phyloP scores from a whole-genome alignment of 2,888 invertebrate genomes.

The Malachius bipustulatus region DNA sequence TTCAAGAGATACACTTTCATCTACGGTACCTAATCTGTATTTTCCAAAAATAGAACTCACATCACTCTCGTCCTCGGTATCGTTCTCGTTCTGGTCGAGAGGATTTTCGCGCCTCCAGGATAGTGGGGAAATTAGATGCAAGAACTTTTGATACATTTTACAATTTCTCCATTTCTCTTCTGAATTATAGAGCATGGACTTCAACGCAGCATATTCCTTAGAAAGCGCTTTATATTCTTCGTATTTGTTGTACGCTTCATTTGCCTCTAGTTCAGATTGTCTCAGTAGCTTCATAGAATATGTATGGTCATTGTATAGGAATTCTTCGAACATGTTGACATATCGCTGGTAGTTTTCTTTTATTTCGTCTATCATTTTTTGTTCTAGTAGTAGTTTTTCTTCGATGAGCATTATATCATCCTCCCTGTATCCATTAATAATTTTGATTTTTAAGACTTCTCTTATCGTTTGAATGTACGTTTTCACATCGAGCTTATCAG shows the following conservation, averaged over 20 bases:
- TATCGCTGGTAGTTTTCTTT: conserved; percentile 41
- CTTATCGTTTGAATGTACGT: conserved; percentile 42
- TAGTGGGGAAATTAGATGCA: conserved; percentile 53
- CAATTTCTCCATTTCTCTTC: conserved; percentile 51
- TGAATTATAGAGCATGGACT: conserved; percentile 42
- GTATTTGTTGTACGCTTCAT: conserved; percentile 36
- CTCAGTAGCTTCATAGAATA: conserved; percentile 45
- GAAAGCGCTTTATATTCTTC: conserved; percentile 39
- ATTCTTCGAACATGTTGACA: conserved; percentile 46
- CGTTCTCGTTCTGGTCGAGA: conserved; percentile 16
- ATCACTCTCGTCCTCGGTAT: conserved; percentile 12
- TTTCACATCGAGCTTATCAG: conserved; percentile 45
- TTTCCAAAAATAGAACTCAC: conserved; percentile 25
- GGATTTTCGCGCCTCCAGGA: conserved; percentile 40
- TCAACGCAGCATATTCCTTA: conserved; percentile 31
- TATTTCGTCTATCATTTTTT: conserved; percentile 38
- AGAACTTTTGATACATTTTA: conserved; percentile 54
- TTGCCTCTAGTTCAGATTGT: conserved; percentile 40
- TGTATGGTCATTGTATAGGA: conserved; percentile 48
- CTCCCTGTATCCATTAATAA: conserved; percentile 31
- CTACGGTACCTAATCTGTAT: conserved; percentile 20
- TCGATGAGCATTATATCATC: conserved; percentile 42
- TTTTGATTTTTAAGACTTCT: conserved; percentile 37
- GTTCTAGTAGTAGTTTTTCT: conserved; percentile 43
- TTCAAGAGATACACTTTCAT: conserved; percentile 27